phyloP scores from a whole-genome alignment of 2,113 vertebrate species.

The Megaleporinus macrocephalus region DNA sequence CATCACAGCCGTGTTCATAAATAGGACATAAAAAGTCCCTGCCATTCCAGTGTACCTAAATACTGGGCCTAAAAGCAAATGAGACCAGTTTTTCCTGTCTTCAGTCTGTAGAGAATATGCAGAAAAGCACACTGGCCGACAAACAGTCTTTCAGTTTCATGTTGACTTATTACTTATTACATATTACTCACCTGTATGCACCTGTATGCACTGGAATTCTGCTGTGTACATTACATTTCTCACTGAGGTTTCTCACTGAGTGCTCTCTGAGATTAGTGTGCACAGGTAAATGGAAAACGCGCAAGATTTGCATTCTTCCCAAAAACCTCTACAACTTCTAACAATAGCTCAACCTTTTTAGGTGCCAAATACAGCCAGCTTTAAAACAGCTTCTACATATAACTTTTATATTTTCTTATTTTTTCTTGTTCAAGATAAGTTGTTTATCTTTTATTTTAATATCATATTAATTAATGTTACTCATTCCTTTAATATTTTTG shows the following conservation, averaged over 20 bases:
- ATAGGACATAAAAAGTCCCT: background rate
- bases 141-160: background rate
- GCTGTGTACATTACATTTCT: background rate
- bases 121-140: background rate
- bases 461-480: too few relatives aligned
- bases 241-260: background rate
- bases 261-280: background rate
- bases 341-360: too few relatives aligned
- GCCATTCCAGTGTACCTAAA: background rate
- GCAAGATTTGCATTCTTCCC: too few relatives aligned
- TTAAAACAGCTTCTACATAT: too few relatives aligned
- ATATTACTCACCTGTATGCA: background rate
- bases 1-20: background rate
- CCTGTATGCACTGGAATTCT: background rate
- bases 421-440: too few relatives aligned
- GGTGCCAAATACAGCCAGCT: too few relatives aligned
- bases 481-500: too few relatives aligned
- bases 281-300: too few relatives aligned
- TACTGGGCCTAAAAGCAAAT: background rate
- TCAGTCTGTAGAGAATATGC: background rate
- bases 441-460: too few relatives aligned
- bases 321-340: too few relatives aligned
- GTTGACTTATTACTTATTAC: background rate
- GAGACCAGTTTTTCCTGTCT: constrained; percentile 3
- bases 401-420: too few relatives aligned